phyloP scores from a whole-genome alignment of 2,888 invertebrate species.

The Caenorhabditis uteleia region DNA sequence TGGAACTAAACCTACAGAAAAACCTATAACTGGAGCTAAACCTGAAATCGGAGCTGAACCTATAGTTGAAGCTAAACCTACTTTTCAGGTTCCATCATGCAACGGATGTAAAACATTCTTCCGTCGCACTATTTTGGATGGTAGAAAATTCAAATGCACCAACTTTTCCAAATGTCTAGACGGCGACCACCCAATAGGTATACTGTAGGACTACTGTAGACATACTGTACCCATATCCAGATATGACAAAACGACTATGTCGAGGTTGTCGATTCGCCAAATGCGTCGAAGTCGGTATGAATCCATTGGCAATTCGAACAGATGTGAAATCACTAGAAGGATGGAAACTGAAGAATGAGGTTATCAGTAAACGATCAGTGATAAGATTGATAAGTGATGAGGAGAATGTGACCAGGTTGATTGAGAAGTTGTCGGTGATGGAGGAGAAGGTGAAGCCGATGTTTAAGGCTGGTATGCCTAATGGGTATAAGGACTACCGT shows the following conservation, averaged over 20 bases:
- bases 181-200: neutral
- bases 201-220: too few species aligned
- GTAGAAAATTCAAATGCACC: constrained; percentile 14
- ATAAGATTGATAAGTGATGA: constrained; percentile 29
- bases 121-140: constrained; percentile 21
- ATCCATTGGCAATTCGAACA: constrained; percentile 29
- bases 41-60: too few species aligned
- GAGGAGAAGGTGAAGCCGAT: constrained; percentile 38
- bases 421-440: constrained; percentile 38
- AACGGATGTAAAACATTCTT: constrained; percentile 36
- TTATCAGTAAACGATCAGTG: too few species aligned
- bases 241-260: too few species aligned
- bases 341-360: neutral
- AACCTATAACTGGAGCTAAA: too few species aligned
- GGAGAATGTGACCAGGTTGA: constrained; percentile 22
- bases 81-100: constrained; percentile 24
- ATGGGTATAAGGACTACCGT: too few species aligned
- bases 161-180: constrained; percentile 18
- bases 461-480: constrained; percentile 18
- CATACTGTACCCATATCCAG: too few species aligned
- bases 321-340: constrained; percentile 17
- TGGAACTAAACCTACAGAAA: too few species aligned
- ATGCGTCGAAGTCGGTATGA: too few species aligned
- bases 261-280: too few species aligned
- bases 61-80: too few species aligned